Conservation (phyloP, 1,140 invertebrate genomes). For the Leptestheria dahalacensis region DNA sequence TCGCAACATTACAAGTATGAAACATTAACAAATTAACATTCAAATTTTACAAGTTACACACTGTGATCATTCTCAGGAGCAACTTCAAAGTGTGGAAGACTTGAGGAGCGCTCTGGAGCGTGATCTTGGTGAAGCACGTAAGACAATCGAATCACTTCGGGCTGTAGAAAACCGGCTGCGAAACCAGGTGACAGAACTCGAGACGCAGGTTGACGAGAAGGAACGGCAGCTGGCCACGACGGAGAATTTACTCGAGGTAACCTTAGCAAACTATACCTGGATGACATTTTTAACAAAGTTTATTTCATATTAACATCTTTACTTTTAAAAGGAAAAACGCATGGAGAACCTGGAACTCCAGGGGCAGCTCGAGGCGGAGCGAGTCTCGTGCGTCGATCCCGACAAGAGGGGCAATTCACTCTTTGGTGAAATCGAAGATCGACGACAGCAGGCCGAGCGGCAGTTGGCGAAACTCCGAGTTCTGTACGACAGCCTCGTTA, state of each 20-base stretch:
- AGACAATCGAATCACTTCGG: background rate
- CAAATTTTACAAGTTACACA: background rate
- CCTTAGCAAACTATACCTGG: background rate
- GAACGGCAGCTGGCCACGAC: conserved; percentile 17
- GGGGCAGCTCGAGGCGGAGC: conserved; percentile 17
- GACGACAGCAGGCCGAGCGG: conserved; percentile 20
- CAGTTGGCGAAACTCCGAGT: conserved; percentile 17
- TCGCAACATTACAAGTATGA: background rate
- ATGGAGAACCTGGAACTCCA: conserved; percentile 16
- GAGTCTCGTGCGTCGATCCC: conserved; percentile 19
- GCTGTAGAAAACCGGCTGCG: background rate
- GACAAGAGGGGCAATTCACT: conserved; percentile 21
- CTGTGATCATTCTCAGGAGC: background rate
- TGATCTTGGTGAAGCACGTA: background rate
- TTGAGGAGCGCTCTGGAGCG: too few relatives aligned
- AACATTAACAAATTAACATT: background rate
- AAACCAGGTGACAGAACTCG: conserved; percentile 7
- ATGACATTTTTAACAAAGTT: background rate
- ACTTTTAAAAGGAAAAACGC: conserved; percentile 7
- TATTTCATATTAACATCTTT: background rate
- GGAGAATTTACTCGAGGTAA: conserved; percentile 12
- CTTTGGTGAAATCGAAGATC: conserved; percentile 23
- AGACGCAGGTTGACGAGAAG: conserved; percentile 16
- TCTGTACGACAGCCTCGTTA: conserved; percentile 17
- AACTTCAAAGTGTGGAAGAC: background rate